These are phyloP conservation scores for Drosophila bifasciata DNA, from an alignment of 1,140 invertebrate species.

Conservation along the genomic window DNA sequence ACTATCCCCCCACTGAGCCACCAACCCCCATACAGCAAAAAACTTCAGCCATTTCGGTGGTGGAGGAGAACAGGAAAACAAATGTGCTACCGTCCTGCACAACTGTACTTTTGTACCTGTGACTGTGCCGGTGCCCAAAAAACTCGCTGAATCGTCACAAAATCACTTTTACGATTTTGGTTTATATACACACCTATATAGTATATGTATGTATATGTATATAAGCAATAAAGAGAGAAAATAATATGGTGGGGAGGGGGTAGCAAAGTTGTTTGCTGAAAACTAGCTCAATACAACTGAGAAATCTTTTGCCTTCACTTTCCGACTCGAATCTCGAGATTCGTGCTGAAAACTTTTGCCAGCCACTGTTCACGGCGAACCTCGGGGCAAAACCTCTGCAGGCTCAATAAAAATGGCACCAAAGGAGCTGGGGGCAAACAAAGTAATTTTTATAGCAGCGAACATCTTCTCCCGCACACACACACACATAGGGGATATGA, in stretches of 20 bases:
- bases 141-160: constrained; percentile 78
- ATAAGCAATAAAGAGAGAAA: constrained; percentile 36
- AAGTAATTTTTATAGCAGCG: constrained; percentile 75
- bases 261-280: constrained; percentile 28
- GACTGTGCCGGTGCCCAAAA: too few species aligned
- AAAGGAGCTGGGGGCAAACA: constrained; percentile 70
- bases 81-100: constrained; percentile 18
- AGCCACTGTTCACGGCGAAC: constrained; percentile 15
- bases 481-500: constrained; percentile 15
- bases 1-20: constrained; percentile 6
- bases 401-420: constrained; percentile 77
- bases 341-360: constrained; percentile 67
- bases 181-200: constrained; percentile 52
- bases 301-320: constrained; percentile 54
- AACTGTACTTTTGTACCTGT: constrained; percentile 40
- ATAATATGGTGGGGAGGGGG: constrained; percentile 27
- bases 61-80: constrained; percentile 12
- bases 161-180: constrained; percentile 81
- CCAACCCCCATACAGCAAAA: not conserved
- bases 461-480: constrained; percentile 36
- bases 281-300: constrained; percentile 78
- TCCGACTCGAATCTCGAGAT: constrained; percentile 35
- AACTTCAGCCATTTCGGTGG: constrained; percentile 15
- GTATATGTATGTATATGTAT: not conserved
- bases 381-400: too few species aligned